Conservation (phyloP, 2,113 vertebrate species). For the Scomber scombrus region DNA sequence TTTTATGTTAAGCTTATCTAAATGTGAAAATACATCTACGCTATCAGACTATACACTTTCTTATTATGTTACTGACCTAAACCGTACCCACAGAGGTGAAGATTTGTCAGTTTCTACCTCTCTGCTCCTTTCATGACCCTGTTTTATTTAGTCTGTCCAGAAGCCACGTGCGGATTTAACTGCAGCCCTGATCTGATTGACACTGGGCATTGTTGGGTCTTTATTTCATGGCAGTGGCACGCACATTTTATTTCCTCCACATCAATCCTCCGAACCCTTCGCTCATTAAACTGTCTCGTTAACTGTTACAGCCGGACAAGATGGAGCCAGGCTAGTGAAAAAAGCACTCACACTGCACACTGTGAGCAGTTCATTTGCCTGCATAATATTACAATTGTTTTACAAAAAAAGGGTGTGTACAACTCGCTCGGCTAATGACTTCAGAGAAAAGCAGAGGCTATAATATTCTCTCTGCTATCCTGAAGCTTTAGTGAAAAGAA, state of each 20-base stretch:
- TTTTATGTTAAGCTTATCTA: background rate
- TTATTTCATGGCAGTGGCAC: conserved; percentile 45
- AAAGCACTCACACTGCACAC: conserved; percentile 11
- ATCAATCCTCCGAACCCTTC: conserved; percentile 45
- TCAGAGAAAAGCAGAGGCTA: background rate
- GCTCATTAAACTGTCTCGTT: conserved; percentile 72
- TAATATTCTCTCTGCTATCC: background rate
- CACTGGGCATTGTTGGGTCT: conserved; percentile 33
- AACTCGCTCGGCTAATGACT: background rate
- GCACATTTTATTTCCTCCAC: conserved; percentile 50
- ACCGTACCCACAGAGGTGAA: background rate
- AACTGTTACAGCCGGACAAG: conserved; percentile 46
- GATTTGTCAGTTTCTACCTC: background rate
- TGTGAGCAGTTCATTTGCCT: conserved; percentile 29
- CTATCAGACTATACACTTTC: background rate
- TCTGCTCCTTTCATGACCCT: conserved; percentile 34
- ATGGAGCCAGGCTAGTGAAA: conserved; percentile 44
- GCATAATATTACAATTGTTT: conserved; percentile 8
- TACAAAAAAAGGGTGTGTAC: background rate
- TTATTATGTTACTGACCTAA: background rate
- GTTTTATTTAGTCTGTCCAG: conserved; percentile 28
- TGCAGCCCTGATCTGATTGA: conserved; percentile 32
- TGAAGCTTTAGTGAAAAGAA: background rate
- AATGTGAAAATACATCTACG: background rate
- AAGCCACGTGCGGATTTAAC: conserved; percentile 47